Conservation (phyloP, 2,888 invertebrate species). For the Melieria crassipennis region DNA sequence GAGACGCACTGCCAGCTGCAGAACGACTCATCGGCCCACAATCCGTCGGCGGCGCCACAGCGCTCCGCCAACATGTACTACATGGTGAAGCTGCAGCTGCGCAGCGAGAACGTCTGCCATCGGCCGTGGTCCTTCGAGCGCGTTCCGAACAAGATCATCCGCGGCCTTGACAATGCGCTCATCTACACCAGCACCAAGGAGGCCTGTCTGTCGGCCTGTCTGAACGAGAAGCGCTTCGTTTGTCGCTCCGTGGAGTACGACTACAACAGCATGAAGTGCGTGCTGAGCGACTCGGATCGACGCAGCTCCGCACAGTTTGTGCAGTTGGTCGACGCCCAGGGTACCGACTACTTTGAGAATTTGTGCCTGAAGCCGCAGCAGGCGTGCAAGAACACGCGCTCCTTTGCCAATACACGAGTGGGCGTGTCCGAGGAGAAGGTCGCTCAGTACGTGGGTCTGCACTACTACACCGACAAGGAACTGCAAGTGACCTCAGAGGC, state of each 20-base stretch:
- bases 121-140: constrained; percentile 94
- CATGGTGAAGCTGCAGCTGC: constrained; percentile 87
- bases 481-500: constrained; percentile 88
- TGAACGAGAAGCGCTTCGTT: constrained; percentile 92
- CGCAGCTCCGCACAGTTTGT: constrained; percentile 88
- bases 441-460: constrained; percentile 89
- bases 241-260: constrained; percentile 94
- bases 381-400: constrained; percentile 85
- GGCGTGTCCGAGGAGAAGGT: constrained; percentile 93
- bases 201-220: constrained; percentile 90
- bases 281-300: constrained; percentile 89
- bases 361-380: constrained; percentile 88
- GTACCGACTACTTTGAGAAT: constrained; percentile 85
- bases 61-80: constrained; percentile 92
- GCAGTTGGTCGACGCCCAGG: constrained; percentile 88
- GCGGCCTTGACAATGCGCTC: constrained; percentile 89
- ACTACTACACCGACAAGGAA: constrained; percentile 94
- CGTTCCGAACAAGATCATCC: constrained; percentile 90
- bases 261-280: constrained; percentile 91
- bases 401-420: constrained; percentile 83
- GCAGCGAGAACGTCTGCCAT: constrained; percentile 90
- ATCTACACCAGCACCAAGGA: constrained; percentile 95
- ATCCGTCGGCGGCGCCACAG: constrained; percentile 85
- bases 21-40: constrained; percentile 91
- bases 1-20: constrained; percentile 91